These are phyloP conservation scores for Hydroisotoma schaefferi DNA, from an alignment of 2,888 invertebrate genomes.

Conservation along the genomic window DNA sequence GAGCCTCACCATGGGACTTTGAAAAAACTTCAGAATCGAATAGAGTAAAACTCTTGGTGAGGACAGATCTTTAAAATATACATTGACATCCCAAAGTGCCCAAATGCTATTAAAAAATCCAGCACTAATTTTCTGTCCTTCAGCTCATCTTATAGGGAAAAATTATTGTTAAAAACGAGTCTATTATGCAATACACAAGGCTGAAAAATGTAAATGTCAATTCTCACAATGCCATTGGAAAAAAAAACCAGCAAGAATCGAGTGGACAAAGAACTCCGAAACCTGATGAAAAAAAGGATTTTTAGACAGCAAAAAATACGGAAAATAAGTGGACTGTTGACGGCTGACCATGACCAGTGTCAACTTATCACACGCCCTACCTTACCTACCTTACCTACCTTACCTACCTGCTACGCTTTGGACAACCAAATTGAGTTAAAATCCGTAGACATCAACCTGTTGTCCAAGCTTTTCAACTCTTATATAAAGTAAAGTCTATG, in stretches of 20 bases:
- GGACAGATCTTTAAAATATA: neutral
- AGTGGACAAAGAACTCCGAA: constrained; percentile 1
- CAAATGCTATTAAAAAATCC: neutral
- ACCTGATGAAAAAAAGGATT: neutral
- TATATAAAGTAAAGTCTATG: no score
- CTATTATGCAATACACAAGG: neutral
- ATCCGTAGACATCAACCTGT: no score
- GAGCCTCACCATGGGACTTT: neutral
- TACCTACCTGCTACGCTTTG: no score
- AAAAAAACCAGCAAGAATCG: no score
- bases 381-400: no score
- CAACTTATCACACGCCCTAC: constrained; percentile 8
- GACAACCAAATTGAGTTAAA: no score
- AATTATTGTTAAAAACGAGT: no score
- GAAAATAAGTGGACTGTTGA: constrained; percentile 13
- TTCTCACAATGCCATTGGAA: neutral
- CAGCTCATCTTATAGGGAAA: neutral
- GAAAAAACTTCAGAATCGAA: neutral
- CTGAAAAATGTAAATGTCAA: constrained; percentile 12
- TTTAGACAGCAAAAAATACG: neutral
- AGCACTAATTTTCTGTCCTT: neutral
- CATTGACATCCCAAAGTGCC: neutral
- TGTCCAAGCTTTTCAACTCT: no score
- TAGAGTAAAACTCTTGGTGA: neutral
- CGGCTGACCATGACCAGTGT: constrained; percentile 15